Evolutionary conservation across 1,140 invertebrate genomes (phyloP).

Genomic region (Doryteuthis pealeii): DNA sequence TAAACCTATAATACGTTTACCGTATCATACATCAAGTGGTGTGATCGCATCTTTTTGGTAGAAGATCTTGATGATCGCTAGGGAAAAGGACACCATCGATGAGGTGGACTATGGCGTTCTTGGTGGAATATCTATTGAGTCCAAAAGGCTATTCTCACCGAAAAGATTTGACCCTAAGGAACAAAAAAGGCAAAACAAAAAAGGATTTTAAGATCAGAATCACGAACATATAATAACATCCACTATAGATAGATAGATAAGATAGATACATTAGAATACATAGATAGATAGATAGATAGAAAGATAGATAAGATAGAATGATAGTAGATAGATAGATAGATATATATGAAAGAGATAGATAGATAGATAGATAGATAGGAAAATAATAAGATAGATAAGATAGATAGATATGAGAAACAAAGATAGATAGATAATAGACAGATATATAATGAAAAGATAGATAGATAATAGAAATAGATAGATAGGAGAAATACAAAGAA

Average conservation of each 20-base stretch:
- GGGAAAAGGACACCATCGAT: conserved; percentile 42
- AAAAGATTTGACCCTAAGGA: conserved; percentile 39
- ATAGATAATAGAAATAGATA: no score
- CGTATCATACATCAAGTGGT: no score
- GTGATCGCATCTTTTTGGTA: conserved; percentile 41
- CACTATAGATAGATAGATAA: not conserved
- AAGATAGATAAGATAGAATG: not conserved
- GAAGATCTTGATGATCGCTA: conserved; percentile 24
- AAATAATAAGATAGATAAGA: no score
- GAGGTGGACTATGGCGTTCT: conserved; percentile 43
- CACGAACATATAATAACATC: no score
- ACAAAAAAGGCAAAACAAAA: no score
- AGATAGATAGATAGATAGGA: no score
- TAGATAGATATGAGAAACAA: no score
- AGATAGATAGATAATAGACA: no score
- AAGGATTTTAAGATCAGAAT: no score
- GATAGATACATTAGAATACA: not conserved
- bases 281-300: not conserved
- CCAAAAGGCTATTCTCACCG: conserved; percentile 35
- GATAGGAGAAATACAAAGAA: no score
- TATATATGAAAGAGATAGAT: not conserved
- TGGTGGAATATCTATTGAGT: conserved; percentile 43
- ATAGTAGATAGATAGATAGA: not conserved
- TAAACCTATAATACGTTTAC: no score
- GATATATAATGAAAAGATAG: no score